Conservation (phyloP, 2,888 invertebrate genomes). For the Synanthedon myopaeformis region DNA sequence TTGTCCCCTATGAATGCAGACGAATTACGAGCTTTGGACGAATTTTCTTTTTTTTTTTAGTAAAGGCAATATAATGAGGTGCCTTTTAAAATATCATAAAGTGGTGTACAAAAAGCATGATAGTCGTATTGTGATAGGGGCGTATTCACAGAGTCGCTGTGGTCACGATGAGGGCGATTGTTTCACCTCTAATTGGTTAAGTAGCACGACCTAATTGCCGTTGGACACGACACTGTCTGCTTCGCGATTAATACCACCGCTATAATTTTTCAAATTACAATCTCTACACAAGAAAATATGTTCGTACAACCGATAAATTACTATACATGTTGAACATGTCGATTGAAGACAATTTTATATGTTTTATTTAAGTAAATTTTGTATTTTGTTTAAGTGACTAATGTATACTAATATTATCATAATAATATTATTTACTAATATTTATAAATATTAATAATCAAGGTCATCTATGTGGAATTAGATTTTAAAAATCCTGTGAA, state of each 20-base stretch:
- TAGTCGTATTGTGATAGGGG: constrained; percentile 54
- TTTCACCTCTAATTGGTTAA: constrained; percentile 66
- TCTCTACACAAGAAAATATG: constrained; percentile 2
- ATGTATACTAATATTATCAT: too few species aligned
- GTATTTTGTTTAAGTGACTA: too few species aligned
- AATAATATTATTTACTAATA: too few species aligned
- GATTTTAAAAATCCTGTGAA: too few species aligned
- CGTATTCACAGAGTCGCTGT: constrained; percentile 45
- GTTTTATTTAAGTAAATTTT: too few species aligned
- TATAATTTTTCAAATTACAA: constrained; percentile 17
- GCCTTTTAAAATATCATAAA: constrained; percentile 63
- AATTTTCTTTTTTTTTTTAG: constrained; percentile 41
- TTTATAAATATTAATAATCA: too few species aligned
- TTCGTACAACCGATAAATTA: too few species aligned
- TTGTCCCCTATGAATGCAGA: constrained; percentile 56
- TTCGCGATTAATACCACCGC: constrained; percentile 16
- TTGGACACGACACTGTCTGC: constrained; percentile 42
- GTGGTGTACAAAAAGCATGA: constrained; percentile 51
- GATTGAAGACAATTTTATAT: too few species aligned
- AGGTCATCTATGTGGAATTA: too few species aligned
- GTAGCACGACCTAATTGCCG: constrained; percentile 56
- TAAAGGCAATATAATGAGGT: constrained; percentile 51
- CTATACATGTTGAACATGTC: too few species aligned
- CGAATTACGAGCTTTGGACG: constrained; percentile 26
- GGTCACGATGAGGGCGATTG: constrained; percentile 59